These are phyloP conservation scores for Heloderma charlesbogerti DNA, from an alignment of 2,113 vertebrate species.

Conservation along the genomic window DNA sequence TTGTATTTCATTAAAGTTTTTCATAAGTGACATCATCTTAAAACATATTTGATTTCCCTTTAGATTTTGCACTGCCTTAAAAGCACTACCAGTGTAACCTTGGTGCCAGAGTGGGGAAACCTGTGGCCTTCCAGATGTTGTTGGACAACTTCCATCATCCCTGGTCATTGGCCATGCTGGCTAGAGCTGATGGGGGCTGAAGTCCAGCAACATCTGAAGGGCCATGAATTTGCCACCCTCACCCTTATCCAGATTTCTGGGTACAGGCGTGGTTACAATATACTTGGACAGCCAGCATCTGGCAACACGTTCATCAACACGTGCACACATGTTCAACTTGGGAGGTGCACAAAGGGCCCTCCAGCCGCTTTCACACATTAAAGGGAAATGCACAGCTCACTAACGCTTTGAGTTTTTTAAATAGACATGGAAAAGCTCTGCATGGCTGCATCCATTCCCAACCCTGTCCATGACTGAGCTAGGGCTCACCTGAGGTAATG, in stretches of 20 bases:
- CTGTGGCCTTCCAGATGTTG: background rate
- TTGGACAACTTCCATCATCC: background rate
- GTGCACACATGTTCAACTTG: too few species aligned
- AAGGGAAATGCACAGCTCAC: background rate
- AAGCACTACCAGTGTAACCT: background rate
- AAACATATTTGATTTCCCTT: too few species aligned
- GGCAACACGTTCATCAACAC: background rate
- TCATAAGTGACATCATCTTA: too few species aligned
- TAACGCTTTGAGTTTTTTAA: background rate
- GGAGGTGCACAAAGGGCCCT: background rate
- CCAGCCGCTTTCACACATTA: background rate
- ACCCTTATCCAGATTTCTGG: background rate
- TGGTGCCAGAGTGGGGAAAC: background rate
- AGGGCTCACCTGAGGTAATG: conserved; percentile 77
- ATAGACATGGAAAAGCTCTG: background rate
- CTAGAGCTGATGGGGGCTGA: background rate
- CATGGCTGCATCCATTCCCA: background rate
- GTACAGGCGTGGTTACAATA: background rate
- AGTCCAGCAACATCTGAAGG: background rate
- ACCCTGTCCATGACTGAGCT: background rate
- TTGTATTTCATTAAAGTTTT: too few species aligned
- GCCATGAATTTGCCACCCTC: background rate
- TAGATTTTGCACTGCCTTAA: too few species aligned
- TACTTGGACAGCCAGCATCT: background rate
- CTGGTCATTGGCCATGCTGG: background rate